phyloP scores from a whole-genome alignment of 2,797 vertebrate genomes.

The Pteronotus mesoamericanus region DNA sequence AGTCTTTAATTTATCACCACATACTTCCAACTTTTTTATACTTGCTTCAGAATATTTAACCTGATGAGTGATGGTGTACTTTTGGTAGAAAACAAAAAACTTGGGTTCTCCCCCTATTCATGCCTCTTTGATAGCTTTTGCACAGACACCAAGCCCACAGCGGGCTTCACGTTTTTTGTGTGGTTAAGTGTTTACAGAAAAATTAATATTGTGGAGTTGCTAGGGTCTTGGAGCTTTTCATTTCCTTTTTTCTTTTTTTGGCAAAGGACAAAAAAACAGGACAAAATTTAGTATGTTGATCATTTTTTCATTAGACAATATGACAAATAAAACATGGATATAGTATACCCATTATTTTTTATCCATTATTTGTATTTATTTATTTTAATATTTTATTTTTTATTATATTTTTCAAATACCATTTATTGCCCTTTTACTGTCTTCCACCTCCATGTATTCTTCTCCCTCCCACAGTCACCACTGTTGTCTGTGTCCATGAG shows the following conservation, averaged over 20 bases:
- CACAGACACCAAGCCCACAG: background rate
- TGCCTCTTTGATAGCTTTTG: background rate
- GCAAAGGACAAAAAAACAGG: background rate
- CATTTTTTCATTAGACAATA: background rate
- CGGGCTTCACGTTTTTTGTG: background rate
- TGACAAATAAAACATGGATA: background rate
- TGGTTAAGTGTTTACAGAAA: background rate
- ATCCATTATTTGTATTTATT: background rate
- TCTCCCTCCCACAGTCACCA: background rate
- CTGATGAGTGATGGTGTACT: background rate
- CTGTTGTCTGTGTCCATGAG: too few relatives aligned
- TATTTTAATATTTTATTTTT: background rate
- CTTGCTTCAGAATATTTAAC: background rate
- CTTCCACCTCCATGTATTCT: background rate
- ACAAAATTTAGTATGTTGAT: background rate
- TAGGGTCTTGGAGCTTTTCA: background rate
- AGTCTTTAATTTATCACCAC: background rate
- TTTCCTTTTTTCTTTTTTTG: background rate
- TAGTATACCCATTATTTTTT: background rate
- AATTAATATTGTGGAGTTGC: background rate
- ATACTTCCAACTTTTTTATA: background rate
- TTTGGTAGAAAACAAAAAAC: background rate
- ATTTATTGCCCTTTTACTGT: background rate
- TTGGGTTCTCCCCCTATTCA: rapidly evolving
- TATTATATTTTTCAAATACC: background rate